phyloP scores from a whole-genome alignment of 2,113 vertebrate genomes.

The Sapayoa aenigma region DNA sequence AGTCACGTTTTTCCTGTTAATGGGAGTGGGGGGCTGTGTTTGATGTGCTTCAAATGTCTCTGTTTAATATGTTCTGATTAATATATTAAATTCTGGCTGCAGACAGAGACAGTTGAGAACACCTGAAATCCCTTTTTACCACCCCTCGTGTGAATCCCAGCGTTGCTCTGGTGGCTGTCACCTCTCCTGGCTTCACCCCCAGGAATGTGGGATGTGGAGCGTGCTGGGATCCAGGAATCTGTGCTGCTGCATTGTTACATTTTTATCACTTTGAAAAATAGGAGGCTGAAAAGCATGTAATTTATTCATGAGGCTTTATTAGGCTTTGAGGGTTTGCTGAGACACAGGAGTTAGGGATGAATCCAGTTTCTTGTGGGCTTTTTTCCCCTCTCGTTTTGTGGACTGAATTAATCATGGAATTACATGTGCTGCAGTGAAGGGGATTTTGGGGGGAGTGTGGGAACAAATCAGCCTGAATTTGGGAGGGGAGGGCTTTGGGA shows the following conservation, averaged over 20 bases:
- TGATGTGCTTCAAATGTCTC: background rate
- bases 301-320: constrained; percentile 1
- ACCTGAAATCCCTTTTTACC: background rate
- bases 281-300: background rate
- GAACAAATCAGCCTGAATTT: background rate
- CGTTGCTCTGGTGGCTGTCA: accelerated
- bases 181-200: background rate
- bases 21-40: background rate
- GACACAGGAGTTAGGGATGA: background rate
- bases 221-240: background rate
- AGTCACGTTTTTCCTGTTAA: background rate
- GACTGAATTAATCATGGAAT: background rate
- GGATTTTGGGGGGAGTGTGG: background rate
- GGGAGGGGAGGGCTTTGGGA: background rate
- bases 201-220: too few relatives aligned
- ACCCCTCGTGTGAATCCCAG: background rate
- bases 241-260: background rate
- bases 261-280: background rate
- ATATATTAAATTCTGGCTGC: background rate
- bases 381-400: background rate
- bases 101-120: background rate
- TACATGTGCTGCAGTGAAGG: accelerated
- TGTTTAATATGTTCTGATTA: background rate
- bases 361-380: background rate
- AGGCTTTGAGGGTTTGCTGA: background rate